Evolutionary conservation across 2,797 vertebrate species (phyloP).

Genomic region (Enteromius afrohamiltoni): DNA sequence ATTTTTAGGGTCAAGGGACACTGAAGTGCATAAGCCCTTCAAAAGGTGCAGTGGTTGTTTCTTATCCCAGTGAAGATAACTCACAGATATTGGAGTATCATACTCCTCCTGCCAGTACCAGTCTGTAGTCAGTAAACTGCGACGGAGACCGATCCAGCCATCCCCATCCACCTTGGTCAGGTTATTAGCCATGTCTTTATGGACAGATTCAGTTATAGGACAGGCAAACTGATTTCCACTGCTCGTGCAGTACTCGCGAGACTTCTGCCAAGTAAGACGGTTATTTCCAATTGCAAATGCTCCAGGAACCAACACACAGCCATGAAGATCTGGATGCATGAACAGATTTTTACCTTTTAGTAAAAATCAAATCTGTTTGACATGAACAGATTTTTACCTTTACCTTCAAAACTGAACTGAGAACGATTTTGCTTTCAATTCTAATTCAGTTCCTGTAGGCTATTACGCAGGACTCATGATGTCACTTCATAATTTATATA

Average conservation of each 20-base stretch:
- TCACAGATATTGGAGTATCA: neutral
- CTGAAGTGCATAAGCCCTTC: conserved; percentile 64
- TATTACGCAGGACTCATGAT: no score
- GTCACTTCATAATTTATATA: no score
- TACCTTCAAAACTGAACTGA: neutral
- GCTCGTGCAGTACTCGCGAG: conserved; percentile 57
- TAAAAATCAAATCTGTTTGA: neutral
- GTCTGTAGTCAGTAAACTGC: conserved; percentile 60
- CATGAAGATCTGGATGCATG: conserved; percentile 64
- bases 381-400: neutral
- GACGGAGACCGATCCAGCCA: conserved; percentile 75
- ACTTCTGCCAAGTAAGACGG: conserved; percentile 62
- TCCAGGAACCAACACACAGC: conserved; percentile 63
- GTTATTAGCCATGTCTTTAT: neutral
- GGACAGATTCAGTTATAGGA: conserved; percentile 8
- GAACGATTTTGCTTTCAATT: neutral
- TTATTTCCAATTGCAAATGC: neutral
- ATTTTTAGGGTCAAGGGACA: conserved; percentile 28
- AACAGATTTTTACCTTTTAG: neutral
- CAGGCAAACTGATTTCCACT: conserved; percentile 52
- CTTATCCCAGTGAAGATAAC: conserved; percentile 59
- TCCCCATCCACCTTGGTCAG: neutral
- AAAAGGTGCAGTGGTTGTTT: conserved; percentile 53
- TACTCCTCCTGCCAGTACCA: conserved; percentile 73
- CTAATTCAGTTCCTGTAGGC: neutral